A percentile compares a stretch with the other conserved stretches of the same genome.
phyloP scores from a whole-genome alignment of 2,113 vertebrate genomes.

The Podiceps cristatus region DNA sequence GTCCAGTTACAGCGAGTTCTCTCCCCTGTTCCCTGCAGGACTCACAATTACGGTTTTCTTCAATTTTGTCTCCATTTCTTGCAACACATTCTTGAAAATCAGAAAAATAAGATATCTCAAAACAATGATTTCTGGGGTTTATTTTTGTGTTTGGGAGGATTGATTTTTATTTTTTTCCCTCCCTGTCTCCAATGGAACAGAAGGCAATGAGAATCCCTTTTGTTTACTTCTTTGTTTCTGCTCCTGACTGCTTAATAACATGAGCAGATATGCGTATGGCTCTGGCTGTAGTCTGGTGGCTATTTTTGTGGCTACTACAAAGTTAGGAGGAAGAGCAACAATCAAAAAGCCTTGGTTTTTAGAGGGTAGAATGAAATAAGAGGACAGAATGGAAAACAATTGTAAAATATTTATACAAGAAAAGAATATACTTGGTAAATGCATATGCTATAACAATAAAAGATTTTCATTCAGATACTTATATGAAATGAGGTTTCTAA shows the following conservation, averaged over 20 bases:
- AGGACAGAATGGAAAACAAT: not conserved
- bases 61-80: not conserved
- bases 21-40: not conserved
- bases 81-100: not conserved
- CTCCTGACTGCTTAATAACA: conserved; percentile 34
- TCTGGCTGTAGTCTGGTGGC: not conserved
- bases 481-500: not conserved
- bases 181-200: conserved; percentile 14
- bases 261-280: not conserved
- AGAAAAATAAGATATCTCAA: not conserved
- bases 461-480: not conserved
- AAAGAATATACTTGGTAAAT: not conserved
- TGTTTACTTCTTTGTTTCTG: conserved; percentile 63
- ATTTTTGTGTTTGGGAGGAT: conserved; percentile 10
- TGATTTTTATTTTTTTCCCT: not conserved
- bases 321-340: not conserved
- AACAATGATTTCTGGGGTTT: not conserved
- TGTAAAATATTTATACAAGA: not conserved
- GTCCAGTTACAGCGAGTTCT: not conserved
- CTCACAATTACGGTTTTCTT: not conserved
- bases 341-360: not conserved
- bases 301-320: not conserved
- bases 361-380: not conserved
- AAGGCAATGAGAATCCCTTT: conserved; percentile 45
- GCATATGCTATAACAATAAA: rapidly evolving